Percentiles rank a stretch among this genome's conserved stretches.
phyloP scores from a whole-genome alignment of 2,888 invertebrate genomes.

The Epiblema foenella region DNA sequence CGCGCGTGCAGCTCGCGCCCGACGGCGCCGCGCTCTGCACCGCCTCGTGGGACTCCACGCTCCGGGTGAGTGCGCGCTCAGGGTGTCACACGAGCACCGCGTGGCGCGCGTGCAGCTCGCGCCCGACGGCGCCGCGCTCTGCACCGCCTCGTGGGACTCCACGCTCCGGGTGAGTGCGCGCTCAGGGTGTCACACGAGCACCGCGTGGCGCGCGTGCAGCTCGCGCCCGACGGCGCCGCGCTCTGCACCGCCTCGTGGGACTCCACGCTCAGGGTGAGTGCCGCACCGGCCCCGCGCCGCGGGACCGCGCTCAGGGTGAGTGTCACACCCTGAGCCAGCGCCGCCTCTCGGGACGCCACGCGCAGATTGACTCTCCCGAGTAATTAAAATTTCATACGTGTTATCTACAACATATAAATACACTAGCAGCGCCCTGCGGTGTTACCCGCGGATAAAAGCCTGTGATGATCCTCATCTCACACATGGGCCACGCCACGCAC shows the following conservation, averaged over 20 bases:
- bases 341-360: too few relatives aligned
- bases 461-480: too few relatives aligned
- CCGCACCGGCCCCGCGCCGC: too few relatives aligned
- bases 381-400: too few relatives aligned
- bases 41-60: conserved; percentile 99
- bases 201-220: conserved; percentile 95
- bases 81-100: conserved; percentile 98
- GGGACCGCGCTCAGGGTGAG: too few relatives aligned
- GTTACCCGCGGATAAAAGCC: too few relatives aligned
- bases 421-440: too few relatives aligned
- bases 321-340: too few relatives aligned
- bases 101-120: conserved; percentile 96
- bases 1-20: conserved; percentile 96
- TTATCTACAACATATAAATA: too few relatives aligned
- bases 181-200: conserved; percentile 99
- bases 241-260: conserved; percentile 99
- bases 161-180: conserved; percentile 94
- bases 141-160: conserved; percentile 99
- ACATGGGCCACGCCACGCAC: too few relatives aligned
- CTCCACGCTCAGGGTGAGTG: conserved; percentile 64
- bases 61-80: conserved; percentile 94
- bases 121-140: conserved; percentile 98
- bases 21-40: conserved; percentile 99
- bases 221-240: conserved; percentile 99
- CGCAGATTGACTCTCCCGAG: too few relatives aligned